These are phyloP conservation scores for Drepanosiphum platanoidis DNA, from an alignment of 2,888 invertebrate species.

Conservation along the genomic window DNA sequence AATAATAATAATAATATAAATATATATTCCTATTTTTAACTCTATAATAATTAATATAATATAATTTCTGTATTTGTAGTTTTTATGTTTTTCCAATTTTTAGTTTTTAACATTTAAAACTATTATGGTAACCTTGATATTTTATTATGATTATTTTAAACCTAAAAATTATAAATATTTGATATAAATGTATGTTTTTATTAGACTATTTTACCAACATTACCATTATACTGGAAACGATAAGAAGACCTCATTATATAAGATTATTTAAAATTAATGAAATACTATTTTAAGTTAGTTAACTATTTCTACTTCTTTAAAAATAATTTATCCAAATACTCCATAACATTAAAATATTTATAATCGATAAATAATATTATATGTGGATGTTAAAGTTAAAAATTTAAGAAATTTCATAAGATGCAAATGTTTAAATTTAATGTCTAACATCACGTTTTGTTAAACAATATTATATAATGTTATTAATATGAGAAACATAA, in stretches of 20 bases:
- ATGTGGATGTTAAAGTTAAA: not conserved
- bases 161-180: not conserved
- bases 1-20: not conserved
- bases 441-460: not conserved
- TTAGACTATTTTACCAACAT: not conserved
- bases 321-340: not conserved
- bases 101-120: not conserved
- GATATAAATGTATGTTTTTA: not conserved
- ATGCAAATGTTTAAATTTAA: not conserved
- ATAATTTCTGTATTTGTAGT: not conserved
- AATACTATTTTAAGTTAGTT: too few relatives aligned
- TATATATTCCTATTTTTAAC: constrained; percentile 48
- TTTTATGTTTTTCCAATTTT: not conserved
- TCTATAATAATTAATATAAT: constrained; percentile 10
- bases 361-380: not conserved
- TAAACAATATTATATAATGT: not conserved
- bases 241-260: not conserved
- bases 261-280: constrained; percentile 6
- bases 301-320: not conserved
- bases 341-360: not conserved
- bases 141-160: not conserved
- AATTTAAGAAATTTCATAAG: not conserved
- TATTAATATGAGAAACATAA: not conserved
- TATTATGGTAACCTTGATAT: not conserved
- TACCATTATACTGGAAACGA: too few relatives aligned